Conservation (phyloP, 37 sponge, comb jelly and placozoan species). For the Aphrocallistes beatrix region DNA sequence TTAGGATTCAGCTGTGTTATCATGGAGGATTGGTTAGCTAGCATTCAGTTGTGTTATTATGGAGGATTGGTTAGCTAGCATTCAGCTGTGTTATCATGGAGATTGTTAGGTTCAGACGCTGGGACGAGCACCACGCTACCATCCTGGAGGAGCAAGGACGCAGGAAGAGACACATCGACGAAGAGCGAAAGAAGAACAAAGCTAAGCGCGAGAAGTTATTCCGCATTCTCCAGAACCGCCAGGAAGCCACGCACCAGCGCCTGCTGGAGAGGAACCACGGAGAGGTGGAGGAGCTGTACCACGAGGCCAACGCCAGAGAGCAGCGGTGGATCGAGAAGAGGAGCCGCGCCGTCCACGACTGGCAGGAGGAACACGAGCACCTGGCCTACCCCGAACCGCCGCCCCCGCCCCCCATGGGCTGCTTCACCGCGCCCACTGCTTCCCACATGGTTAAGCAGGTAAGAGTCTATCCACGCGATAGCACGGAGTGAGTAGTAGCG, state of each 20-base stretch:
- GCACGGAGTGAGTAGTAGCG: neutral
- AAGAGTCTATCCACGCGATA: neutral
- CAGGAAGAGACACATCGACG: constrained; percentile 6
- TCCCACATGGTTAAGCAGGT: neutral
- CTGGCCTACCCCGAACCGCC: neutral
- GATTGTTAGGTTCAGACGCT: constrained; percentile 16
- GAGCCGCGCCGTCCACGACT: neutral
- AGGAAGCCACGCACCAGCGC: constrained; percentile 19
- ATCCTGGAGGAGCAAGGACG: constrained; percentile 12
- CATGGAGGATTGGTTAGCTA: too few relatives aligned
- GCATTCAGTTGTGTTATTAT: too few relatives aligned
- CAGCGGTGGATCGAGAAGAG: neutral
- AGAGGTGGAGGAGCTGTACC: neutral
- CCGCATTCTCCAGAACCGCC: constrained; percentile 15
- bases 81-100: too few relatives aligned
- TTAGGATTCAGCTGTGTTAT: too few relatives aligned
- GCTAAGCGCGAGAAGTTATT: constrained; percentile 22
- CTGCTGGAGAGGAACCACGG: neutral
- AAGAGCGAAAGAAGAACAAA: constrained; percentile 10
- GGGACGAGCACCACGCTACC: constrained; percentile 23
- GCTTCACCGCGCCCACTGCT: neutral
- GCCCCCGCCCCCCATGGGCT: neutral
- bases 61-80: too few relatives aligned
- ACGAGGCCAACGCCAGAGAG: neutral
- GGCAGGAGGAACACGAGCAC: neutral